A percentile compares a stretch with the other conserved stretches of the same genome.
These are phyloP conservation scores for Melipona bicolor DNA, from an alignment of 2,888 invertebrate species.

Conservation along the genomic window DNA sequence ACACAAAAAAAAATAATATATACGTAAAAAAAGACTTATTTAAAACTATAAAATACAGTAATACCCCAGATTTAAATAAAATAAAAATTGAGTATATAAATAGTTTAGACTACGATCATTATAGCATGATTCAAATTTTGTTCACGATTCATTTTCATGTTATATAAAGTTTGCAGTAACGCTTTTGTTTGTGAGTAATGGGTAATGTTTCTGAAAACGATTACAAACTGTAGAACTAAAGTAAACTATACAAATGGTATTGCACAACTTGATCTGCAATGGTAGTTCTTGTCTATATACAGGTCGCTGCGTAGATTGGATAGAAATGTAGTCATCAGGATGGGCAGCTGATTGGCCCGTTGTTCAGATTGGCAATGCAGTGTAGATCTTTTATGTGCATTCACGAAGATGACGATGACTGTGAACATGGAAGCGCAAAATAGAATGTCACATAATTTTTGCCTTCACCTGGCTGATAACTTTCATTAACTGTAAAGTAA, in stretches of 20 bases:
- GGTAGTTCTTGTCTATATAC: slow-evolving; percentile 78
- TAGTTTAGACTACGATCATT: slow-evolving; percentile 51
- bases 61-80: slow-evolving; percentile 57
- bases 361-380: slow-evolving; percentile 83
- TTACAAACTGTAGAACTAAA: slow-evolving; percentile 64
- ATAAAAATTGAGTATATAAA: slow-evolving; percentile 39
- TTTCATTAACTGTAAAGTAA: slow-evolving; percentile 60
- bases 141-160: slow-evolving; percentile 51
- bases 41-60: slow-evolving; percentile 61
- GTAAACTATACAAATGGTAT: slow-evolving; percentile 68
- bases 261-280: slow-evolving; percentile 74
- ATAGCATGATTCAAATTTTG: slow-evolving; percentile 54
- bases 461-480: slow-evolving; percentile 48
- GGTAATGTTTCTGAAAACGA: slow-evolving; percentile 65
- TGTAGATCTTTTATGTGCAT: slow-evolving; percentile 83
- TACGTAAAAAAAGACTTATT: slow-evolving; percentile 65
- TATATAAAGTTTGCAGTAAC: slow-evolving; percentile 57
- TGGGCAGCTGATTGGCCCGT: slow-evolving; percentile 82
- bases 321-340: slow-evolving; percentile 82
- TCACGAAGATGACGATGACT: slow-evolving; percentile 84
- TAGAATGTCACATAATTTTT: slow-evolving; percentile 72
- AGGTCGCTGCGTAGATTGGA: slow-evolving; percentile 83
- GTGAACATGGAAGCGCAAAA: slow-evolving; percentile 84
- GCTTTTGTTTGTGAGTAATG: slow-evolving; percentile 64
- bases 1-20: slow-evolving; percentile 57